phyloP scores from a whole-genome alignment of 2,113 vertebrate genomes.

The Sturnira hondurensis region DNA sequence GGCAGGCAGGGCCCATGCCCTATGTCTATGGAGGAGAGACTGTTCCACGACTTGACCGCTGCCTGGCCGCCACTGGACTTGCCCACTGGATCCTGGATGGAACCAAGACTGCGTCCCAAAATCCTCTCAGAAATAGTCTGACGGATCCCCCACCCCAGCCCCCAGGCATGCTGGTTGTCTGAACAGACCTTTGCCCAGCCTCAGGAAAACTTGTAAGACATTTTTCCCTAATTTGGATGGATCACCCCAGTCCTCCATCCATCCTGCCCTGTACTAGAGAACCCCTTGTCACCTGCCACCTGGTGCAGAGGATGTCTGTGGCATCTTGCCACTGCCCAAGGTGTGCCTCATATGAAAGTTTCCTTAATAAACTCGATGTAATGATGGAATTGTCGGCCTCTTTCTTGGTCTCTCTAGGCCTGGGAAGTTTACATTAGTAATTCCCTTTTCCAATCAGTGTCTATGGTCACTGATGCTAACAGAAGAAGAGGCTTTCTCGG shows the following conservation, averaged over 20 bases:
- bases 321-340: not conserved
- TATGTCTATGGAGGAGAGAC: not conserved
- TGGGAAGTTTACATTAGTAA: not conserved
- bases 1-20: not conserved
- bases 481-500: not conserved
- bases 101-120: not conserved
- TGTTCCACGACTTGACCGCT: not conserved
- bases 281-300: not conserved
- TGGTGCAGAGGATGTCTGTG: not conserved
- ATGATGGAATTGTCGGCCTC: not conserved
- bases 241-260: not conserved
- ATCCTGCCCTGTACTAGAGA: not conserved
- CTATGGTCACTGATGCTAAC: not conserved
- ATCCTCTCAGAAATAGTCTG: no score
- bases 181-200: not conserved
- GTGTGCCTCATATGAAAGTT: not conserved
- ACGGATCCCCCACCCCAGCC: not conserved
- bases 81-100: not conserved
- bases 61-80: not conserved
- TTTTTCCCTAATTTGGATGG: not conserved
- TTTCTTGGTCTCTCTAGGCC: not conserved
- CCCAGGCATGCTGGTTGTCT: not conserved
- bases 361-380: not conserved
- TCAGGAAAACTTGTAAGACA: not conserved
- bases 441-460: not conserved